Base-by-base conservation (phyloP, 1,140 invertebrate species). In the Subanguina moxae region DNA sequence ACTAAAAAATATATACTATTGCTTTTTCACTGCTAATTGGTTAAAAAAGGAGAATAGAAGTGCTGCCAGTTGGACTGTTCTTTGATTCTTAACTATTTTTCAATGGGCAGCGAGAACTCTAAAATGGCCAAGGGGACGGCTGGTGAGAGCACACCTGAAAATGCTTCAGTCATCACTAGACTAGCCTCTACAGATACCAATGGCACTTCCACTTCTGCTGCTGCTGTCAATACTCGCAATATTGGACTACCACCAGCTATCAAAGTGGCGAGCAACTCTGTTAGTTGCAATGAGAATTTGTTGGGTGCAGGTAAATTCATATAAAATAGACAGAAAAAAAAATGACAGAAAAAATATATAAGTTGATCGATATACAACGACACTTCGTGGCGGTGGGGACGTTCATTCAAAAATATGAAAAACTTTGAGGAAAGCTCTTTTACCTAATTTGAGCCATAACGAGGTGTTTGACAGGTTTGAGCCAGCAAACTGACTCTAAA, bases 271-370 rank as follows among this genome's bases (percentile, higher is more conserved):
- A 23, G 58, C 38, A 28, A n/a, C 13, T 61, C 58, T 8, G 27
- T 32, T 5, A 61, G 58, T 28, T 61, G 19, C n/a, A 61, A 61
- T 30, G 58, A 61, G n/a, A 61, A 61, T 32, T 28, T 61, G n/a
- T 21, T 61, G 19, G 19, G 19, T 3, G 58, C 58, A 61, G 58
- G 58, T 61, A 61, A 52, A 52, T 52, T 52, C 17, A 7, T 52
- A 7, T 52, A 3, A 52, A 19, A 52, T 45, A 13, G 11, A 13
- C 43, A 45, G 11, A n/a, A 45, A 45, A 45, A 13, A 45, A 45
- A 11, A 45, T 45, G n/a, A 13, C 43, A n/a, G 23, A 58, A 15
- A 58, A 58, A 58, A 58, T n/a, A n/a, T n/a, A n/a, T n/a, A n/a
- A n/a, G n/a, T n/a, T n/a, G n/a, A n/a, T n/a, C n/a, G n/a, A n/a